Conservation (phyloP, 2,888 invertebrate genomes). For the Leucoptera coffeella region DNA sequence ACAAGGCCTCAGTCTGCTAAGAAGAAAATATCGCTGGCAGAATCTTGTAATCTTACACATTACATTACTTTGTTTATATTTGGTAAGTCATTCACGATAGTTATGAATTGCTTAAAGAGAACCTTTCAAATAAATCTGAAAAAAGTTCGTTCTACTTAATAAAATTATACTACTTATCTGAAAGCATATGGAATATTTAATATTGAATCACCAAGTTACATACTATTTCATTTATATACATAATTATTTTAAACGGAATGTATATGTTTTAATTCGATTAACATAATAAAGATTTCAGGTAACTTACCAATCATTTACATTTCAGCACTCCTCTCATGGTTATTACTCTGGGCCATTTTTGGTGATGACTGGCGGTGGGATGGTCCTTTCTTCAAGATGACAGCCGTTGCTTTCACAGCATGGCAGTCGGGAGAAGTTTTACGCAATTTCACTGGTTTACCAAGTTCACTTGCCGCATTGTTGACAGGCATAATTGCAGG, state of each 20-base stretch:
- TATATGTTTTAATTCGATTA: too few relatives aligned
- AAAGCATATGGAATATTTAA: too few relatives aligned
- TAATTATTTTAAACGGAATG: too few relatives aligned
- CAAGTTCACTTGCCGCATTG: constrained; percentile 27
- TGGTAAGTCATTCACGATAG: constrained; percentile 10
- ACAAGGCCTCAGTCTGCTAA: too few relatives aligned
- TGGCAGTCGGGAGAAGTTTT: constrained; percentile 25
- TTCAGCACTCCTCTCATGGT: constrained; percentile 26
- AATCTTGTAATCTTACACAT: constrained; percentile 7
- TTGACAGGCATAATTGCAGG: constrained; percentile 29
- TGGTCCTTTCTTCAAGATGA: constrained; percentile 24
- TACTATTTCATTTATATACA: too few relatives aligned
- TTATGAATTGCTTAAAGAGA: too few relatives aligned
- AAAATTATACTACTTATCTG: too few relatives aligned
- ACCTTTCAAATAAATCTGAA: too few relatives aligned
- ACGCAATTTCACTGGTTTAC: constrained; percentile 20
- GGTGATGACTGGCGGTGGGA: constrained; percentile 27
- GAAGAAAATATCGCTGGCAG: too few relatives aligned
- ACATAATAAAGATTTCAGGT: neutral
- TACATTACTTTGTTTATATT: constrained; percentile 12
- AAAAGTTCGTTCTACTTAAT: too few relatives aligned
- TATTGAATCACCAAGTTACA: too few relatives aligned
- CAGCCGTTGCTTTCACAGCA: constrained; percentile 17
- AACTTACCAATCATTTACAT: neutral
- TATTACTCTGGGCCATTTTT: constrained; percentile 21